A percentile compares a stretch with the other conserved stretches of the same genome.
Evolutionary conservation across 2,888 invertebrate genomes (phyloP).

Genomic region (Noctua fimbriata): DNA sequence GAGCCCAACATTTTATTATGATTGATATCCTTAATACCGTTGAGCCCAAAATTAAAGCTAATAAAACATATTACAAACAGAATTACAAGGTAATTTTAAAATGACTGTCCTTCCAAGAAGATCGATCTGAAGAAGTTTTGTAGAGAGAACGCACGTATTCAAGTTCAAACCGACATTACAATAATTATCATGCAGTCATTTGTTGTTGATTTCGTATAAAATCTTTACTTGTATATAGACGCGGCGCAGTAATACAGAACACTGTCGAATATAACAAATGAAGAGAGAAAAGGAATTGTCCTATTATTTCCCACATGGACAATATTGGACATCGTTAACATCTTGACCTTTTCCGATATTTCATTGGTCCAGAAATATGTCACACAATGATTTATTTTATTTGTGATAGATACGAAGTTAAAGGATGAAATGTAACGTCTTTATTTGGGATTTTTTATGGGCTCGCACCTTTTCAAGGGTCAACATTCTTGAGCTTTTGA

Average conservation of each 20-base stretch:
- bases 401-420: conserved; percentile 53
- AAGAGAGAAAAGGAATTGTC: conserved; percentile 29
- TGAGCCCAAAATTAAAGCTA: conserved; percentile 37
- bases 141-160: conserved; percentile 6
- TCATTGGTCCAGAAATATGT: conserved; percentile 60
- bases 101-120: conserved; percentile 37
- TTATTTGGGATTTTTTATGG: conserved; percentile 43
- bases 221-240: neutral
- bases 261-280: conserved; percentile 36
- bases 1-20: conserved; percentile 13
- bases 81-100: conserved; percentile 43
- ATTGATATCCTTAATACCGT: conserved; percentile 37
- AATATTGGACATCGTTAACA: conserved; percentile 63
- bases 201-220: neutral
- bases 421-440: conserved; percentile 39
- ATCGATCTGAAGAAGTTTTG: neutral
- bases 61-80: conserved; percentile 39
- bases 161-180: conserved; percentile 19
- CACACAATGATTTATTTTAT: conserved; percentile 61
- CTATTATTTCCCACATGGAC: conserved; percentile 58
- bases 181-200: neutral
- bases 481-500: conserved; percentile 19
- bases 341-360: conserved; percentile 59
- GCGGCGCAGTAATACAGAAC: neutral
- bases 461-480: conserved; percentile 42